These are phyloP conservation scores for Pristis pectinata DNA, from an alignment of 2,797 vertebrate species.

Conservation along the genomic window DNA sequence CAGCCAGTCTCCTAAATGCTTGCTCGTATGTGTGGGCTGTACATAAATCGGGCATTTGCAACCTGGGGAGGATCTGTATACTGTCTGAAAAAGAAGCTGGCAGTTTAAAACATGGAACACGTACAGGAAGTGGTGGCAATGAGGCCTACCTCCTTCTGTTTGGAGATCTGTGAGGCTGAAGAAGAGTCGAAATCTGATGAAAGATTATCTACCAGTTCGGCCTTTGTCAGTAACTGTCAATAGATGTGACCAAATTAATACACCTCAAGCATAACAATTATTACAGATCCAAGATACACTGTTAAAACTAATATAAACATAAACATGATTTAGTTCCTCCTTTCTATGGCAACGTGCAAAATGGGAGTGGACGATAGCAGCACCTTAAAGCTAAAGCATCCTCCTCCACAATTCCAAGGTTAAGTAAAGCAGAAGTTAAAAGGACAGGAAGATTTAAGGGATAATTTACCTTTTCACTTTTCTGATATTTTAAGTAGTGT, in stretches of 20 bases:
- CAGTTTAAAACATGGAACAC: not conserved
- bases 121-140: too few relatives aligned
- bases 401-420: not conserved
- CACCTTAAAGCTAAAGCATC: not conserved
- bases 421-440: not conserved
- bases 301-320: not conserved
- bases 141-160: not conserved
- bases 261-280: not conserved
- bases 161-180: not conserved
- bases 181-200: constrained; percentile 3
- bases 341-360: not conserved
- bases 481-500: not conserved
- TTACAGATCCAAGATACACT: not conserved
- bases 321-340: not conserved
- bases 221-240: not conserved
- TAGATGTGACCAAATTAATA: not conserved
- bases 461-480: not conserved
- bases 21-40: not conserved
- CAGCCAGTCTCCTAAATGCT: too few relatives aligned
- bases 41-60: too few relatives aligned
- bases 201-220: not conserved
- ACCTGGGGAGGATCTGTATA: too few relatives aligned
- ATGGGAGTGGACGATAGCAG: not conserved
- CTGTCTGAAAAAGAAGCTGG: not conserved
- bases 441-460: not conserved